Conservation (phyloP, 1,140 invertebrate species). For the Anoplolepis gracilipes region DNA sequence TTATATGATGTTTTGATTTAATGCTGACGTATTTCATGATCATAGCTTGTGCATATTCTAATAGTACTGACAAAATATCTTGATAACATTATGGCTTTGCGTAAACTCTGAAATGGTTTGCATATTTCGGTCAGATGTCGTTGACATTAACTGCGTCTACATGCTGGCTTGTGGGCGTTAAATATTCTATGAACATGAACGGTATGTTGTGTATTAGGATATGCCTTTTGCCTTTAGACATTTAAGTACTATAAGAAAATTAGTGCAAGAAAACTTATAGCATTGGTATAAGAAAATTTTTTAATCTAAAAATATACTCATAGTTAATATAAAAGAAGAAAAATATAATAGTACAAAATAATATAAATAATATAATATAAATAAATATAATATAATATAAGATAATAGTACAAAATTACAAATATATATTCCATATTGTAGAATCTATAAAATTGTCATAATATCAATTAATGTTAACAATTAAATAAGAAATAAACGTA, state of each 20-base stretch:
- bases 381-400: too few species aligned
- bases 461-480: background rate
- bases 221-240: background rate
- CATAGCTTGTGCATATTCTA: background rate
- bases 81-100: background rate
- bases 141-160: constrained; percentile 43
- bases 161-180: background rate
- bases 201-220: background rate
- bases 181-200: background rate
- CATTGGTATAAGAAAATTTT: too few species aligned
- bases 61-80: background rate
- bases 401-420: background rate
- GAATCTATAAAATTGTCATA: background rate
- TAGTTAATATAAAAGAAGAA: background rate
- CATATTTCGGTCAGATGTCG: constrained; percentile 48
- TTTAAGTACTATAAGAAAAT: background rate
- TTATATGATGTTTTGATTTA: background rate
- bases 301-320: background rate
- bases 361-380: too few species aligned
- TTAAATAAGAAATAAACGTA: background rate
- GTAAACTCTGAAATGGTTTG: constrained; percentile 10
- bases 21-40: background rate
- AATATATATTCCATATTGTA: background rate
- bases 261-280: background rate
- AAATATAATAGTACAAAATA: background rate